Percentiles rank a stretch among this genome's conserved stretches.
phyloP scores from a whole-genome alignment of 1,140 invertebrate species.

The Achatina immaculata region DNA sequence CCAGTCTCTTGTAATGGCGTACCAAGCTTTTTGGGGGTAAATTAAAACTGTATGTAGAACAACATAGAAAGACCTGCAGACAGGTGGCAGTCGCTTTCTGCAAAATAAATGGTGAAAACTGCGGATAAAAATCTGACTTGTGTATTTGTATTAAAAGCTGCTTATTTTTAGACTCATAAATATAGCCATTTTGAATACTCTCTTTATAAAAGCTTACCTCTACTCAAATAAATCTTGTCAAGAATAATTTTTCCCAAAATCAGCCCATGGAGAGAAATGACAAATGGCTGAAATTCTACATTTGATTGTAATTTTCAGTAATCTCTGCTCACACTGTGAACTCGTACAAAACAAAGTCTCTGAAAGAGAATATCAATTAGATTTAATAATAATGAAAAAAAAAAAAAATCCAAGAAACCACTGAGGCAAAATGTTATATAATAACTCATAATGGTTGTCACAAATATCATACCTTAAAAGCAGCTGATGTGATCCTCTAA shows the following conservation, averaged over 20 bases:
- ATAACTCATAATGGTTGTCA: too few species aligned
- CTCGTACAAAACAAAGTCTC: background rate
- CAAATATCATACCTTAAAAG: background rate
- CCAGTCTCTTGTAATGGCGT: slow-evolving; percentile 4
- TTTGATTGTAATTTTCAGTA: too few species aligned
- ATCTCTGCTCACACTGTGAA: background rate
- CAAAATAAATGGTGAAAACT: slow-evolving; percentile 37
- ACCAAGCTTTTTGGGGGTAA: slow-evolving; percentile 24
- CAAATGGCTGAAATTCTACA: too few species aligned
- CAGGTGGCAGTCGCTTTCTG: slow-evolving; percentile 19
- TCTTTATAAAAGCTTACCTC: too few species aligned
- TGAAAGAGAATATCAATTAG: background rate
- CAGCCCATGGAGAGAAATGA: too few species aligned
- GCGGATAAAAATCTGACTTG: slow-evolving; percentile 4
- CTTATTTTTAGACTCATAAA: too few species aligned
- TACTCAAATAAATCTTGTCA: too few species aligned
- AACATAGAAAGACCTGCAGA: slow-evolving; percentile 34
- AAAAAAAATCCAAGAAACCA: background rate
- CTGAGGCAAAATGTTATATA: background rate
- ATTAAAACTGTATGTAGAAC: slow-evolving; percentile 34
- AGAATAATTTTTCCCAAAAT: too few species aligned
- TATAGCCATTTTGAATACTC: too few species aligned
- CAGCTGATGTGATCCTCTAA: background rate
- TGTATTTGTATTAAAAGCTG: background rate
- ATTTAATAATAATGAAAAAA: background rate